Conservation (phyloP, 2,888 invertebrate species). For the Palloptera scutellata region DNA sequence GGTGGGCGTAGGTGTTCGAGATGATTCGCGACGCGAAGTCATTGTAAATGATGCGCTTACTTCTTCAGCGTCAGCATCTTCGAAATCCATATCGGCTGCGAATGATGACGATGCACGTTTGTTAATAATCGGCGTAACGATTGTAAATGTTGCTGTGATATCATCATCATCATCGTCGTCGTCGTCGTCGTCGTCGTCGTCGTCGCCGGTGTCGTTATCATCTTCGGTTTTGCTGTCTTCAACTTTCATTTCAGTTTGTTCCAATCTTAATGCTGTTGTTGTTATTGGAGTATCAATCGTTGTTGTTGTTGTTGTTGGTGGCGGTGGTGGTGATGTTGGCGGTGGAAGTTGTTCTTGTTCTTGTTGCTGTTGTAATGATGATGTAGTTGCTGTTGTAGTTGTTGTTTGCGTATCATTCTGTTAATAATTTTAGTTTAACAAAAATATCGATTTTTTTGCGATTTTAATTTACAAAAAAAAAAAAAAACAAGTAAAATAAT, state of each 20-base stretch:
- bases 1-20: slow-evolving; percentile 32
- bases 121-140: slow-evolving; percentile 47
- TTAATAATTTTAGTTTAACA: slow-evolving; percentile 30
- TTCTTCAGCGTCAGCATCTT: slow-evolving; percentile 38
- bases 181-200: slow-evolving; percentile 32
- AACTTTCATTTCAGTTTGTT: slow-evolving; percentile 19
- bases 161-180: slow-evolving; percentile 46
- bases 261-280: slow-evolving; percentile 45
- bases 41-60: slow-evolving; percentile 57
- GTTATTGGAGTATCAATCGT: slow-evolving; percentile 57
- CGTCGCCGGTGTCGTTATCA: slow-evolving; percentile 27
- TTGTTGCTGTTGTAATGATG: slow-evolving; percentile 32
- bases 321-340: neutral
- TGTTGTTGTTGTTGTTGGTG: slow-evolving; percentile 1
- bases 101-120: slow-evolving; percentile 37
- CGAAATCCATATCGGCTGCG: slow-evolving; percentile 37
- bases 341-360: slow-evolving; percentile 19
- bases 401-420: slow-evolving; percentile 57
- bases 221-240: neutral
- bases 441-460: slow-evolving; percentile 9
- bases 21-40: slow-evolving; percentile 50
- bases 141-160: slow-evolving; percentile 58
- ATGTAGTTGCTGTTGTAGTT: slow-evolving; percentile 45
- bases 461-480: neutral
- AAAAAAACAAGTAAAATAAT: neutral